Conservation (phyloP, 2,797 vertebrate genomes). For the Microctenopoma stevenorrisi region DNA sequence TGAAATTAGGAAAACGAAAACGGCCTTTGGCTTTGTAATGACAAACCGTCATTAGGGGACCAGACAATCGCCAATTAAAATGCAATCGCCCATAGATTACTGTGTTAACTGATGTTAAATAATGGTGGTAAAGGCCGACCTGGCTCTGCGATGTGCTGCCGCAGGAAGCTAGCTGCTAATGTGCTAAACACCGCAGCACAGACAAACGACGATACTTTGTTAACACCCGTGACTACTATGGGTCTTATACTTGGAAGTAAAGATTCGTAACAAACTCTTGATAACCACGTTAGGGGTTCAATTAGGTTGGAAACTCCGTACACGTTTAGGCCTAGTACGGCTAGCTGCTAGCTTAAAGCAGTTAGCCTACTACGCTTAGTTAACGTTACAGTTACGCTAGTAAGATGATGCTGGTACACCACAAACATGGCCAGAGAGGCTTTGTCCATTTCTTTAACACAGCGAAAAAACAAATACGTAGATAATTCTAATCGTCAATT, state of each 20-base stretch:
- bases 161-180: constrained; percentile 37
- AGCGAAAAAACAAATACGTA: not conserved
- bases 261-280: rapidly evolving
- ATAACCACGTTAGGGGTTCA: rapidly evolving
- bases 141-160: constrained; percentile 63
- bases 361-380: constrained; percentile 29
- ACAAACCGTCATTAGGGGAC: not conserved
- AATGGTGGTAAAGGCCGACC: constrained; percentile 61
- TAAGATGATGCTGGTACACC: constrained; percentile 33
- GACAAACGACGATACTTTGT: not conserved
- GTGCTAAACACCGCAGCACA: constrained; percentile 1
- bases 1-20: constrained; percentile 31
- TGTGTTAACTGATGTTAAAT: not conserved
- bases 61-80: rapidly evolving
- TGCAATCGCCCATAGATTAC: no score
- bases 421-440: not conserved
- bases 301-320: rapidly evolving
- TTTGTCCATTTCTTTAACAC: rapidly evolving
- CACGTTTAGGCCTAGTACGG: not conserved
- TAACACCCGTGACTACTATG: rapidly evolving
- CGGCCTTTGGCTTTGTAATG: not conserved
- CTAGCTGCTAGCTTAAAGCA: constrained; percentile 41
- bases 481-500: rapidly evolving
- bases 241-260: rapidly evolving
- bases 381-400: not conserved